Conservation (phyloP, 2,113 vertebrate species). For the Thalassarche chlororhynchos region DNA sequence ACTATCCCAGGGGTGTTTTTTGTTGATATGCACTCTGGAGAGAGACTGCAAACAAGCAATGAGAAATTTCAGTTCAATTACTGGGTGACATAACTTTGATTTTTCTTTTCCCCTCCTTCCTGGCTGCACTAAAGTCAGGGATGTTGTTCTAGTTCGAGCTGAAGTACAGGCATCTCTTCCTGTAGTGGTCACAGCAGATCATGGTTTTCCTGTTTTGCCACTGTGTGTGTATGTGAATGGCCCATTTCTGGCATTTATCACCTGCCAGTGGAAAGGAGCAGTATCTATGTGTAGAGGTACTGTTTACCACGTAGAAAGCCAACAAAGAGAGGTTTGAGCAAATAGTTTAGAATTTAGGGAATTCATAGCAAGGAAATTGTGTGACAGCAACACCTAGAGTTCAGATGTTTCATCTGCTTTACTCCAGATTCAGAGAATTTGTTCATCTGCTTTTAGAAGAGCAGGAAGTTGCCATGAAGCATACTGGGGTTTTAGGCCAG, state of each 20-base stretch:
- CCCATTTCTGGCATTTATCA: background rate
- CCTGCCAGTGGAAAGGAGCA: background rate
- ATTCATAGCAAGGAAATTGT: background rate
- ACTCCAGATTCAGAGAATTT: background rate
- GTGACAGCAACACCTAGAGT: conserved; percentile 6
- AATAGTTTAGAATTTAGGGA: background rate
- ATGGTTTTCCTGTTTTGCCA: background rate
- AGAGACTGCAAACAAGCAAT: background rate
- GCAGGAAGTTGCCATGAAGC: background rate
- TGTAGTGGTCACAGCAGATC: too few relatives aligned
- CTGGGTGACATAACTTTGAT: background rate
- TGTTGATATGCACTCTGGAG: background rate
- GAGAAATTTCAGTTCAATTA: background rate
- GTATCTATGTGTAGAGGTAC: background rate
- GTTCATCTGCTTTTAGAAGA: background rate
- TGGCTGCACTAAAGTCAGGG: background rate
- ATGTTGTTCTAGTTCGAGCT: background rate
- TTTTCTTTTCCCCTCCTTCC: background rate
- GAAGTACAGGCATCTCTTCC: background rate
- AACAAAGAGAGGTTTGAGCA: background rate
- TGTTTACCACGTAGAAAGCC: background rate
- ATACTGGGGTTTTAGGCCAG: background rate
- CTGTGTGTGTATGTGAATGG: background rate
- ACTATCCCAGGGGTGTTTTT: background rate
- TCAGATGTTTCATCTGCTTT: background rate